Percentiles rank a stretch among this genome's conserved stretches.
phyloP scores from a whole-genome alignment of 2,888 invertebrate genomes.

The Ariolimax columbianus region DNA sequence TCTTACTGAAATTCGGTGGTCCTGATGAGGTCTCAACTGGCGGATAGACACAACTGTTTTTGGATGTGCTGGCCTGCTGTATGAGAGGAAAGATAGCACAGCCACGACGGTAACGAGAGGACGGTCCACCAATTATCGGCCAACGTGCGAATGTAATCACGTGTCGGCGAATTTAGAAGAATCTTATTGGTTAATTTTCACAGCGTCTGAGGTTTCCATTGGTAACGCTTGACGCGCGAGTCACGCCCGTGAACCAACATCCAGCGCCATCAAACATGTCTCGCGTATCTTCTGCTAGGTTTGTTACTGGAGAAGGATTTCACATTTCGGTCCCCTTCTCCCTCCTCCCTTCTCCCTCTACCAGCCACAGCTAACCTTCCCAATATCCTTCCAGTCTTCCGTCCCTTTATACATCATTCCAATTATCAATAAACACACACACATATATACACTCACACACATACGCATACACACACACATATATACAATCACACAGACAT shows the following conservation, averaged over 20 bases:
- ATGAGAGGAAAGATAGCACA: neutral
- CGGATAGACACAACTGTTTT: neutral
- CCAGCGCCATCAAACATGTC: neutral
- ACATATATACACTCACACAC: no score
- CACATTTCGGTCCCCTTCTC: no score
- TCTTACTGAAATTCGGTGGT: neutral
- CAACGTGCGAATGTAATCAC: neutral
- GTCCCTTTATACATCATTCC: no score
- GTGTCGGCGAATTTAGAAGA: neutral
- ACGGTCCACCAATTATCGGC: neutral
- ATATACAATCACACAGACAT: no score
- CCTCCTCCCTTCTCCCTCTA: no score
- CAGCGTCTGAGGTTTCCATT: constrained; percentile 18
- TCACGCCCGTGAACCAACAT: neutral
- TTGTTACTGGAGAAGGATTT: no score
- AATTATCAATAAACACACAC: no score
- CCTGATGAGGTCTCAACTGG: neutral
- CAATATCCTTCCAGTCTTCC: no score
- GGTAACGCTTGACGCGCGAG: neutral
- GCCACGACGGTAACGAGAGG: neutral
- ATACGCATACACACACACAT: no score
- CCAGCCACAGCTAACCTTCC: no score
- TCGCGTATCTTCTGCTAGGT: neutral
- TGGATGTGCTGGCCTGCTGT: neutral
- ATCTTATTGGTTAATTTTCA: neutral